Percentiles rank a stretch among this genome's conserved stretches.
phyloP scores from a whole-genome alignment of 2,797 vertebrate species.

The Rhodeus uyekii region DNA sequence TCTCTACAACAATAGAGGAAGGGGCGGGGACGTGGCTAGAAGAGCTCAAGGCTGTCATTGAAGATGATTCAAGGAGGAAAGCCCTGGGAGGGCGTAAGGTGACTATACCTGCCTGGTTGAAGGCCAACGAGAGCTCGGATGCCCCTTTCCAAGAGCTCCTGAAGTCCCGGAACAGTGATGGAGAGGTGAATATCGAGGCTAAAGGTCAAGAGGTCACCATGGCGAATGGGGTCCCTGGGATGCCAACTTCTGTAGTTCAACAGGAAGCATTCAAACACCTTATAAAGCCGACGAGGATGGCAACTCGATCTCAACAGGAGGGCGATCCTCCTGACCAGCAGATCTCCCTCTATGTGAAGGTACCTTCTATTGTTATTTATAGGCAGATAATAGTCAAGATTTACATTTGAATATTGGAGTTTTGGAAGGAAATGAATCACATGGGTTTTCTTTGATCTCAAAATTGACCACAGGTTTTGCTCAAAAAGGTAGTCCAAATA shows the following conservation, averaged over 20 bases:
- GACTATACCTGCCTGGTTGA: conserved; percentile 31
- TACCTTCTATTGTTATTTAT: conserved; percentile 46
- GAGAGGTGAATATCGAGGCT: not conserved
- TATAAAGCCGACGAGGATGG: conserved; percentile 46
- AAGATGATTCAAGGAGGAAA: conserved; percentile 58
- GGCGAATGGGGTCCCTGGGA: conserved; percentile 38
- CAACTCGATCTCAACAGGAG: conserved; percentile 26
- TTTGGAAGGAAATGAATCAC: not conserved
- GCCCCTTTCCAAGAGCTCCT: not conserved
- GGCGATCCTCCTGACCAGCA: conserved; percentile 60
- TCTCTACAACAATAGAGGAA: not conserved
- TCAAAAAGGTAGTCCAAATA: not conserved
- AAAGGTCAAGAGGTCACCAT: conserved; percentile 52
- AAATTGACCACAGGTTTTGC: not conserved
- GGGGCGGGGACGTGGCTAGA: conserved; percentile 18
- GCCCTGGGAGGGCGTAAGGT: conserved; percentile 47
- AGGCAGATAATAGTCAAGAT: not conserved
- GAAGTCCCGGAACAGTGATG: not conserved
- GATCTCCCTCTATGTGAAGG: conserved; percentile 78
- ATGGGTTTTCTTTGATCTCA: not conserved
- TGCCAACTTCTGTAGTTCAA: conserved; percentile 66
- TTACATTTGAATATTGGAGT: not conserved
- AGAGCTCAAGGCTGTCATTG: conserved; percentile 35
- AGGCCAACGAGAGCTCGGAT: conserved; percentile 5
- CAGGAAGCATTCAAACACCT: conserved; percentile 59